Base-by-base conservation (phyloP, 2,797 vertebrate genomes). In the Simalia tracyae region DNA sequence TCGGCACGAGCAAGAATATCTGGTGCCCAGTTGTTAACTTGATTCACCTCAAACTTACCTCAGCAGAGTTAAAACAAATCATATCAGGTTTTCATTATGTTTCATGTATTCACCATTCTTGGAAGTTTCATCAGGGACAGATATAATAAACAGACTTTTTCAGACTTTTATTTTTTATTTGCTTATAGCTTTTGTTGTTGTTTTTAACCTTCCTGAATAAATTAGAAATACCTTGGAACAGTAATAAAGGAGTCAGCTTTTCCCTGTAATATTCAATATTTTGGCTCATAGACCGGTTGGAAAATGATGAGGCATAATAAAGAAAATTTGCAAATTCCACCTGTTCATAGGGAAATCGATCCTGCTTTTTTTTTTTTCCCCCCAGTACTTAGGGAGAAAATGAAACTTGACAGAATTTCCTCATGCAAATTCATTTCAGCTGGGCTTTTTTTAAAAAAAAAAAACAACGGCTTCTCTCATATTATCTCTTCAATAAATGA, bases 401-500 rank as follows among this genome's bases (percentile, higher is more conserved):
- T 95, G 94, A 97, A 97, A 96, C 93, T 96, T 97, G 97, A 95
- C 97, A 96, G 95, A 95, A 96, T 87, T 90, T 90, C 94, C 84
- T 72, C 93, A 94, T 0, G 2, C 96, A 97, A 97, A 97, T 96
- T 96, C 91, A 94, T 97, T 97, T 97, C 94, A 97, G 97, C 97
- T 97, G 94, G 19, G 3, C 9, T 96, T 97, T 97, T 97, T 97
- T 96, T 36, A 36, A 36, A 36, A 36, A 36, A 36, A 36, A 36
- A 36, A 36, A n/a, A n/a, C 0, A 50, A 84, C 86, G 92, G 91
- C 95, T 90, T 96, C 95, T 97, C 94, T 97, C 96, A 97, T 95
- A 91, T 95, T 92, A 96, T 97, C 96, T 96, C 95, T 97, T 97
- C 94, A 95, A 94, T 96, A 96, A 97, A 97, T 96, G 94, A 94